Evolutionary conservation across 2,113 vertebrate species (phyloP).

Genomic region (Macheiramphus alcinus): DNA sequence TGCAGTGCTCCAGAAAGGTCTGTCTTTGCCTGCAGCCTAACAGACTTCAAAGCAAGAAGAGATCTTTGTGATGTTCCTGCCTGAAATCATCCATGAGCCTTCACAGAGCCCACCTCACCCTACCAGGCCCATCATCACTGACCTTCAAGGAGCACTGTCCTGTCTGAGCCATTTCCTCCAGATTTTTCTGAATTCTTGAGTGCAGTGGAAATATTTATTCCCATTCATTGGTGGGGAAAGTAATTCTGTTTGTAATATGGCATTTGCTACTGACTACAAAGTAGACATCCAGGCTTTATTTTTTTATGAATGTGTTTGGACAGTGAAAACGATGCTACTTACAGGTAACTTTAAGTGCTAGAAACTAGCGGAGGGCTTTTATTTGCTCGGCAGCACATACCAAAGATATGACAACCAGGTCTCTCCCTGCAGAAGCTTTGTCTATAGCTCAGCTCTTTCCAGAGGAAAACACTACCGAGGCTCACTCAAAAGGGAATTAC

Average conservation of each 20-base stretch:
- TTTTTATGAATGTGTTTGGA: too few relatives aligned
- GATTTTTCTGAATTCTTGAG: neutral
- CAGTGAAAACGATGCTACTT: neutral
- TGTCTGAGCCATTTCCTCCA: neutral
- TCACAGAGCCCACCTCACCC: neutral
- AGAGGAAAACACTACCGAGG: neutral
- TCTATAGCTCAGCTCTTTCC: neutral
- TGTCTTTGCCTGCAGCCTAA: neutral
- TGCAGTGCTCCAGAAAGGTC: neutral
- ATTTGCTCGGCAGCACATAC: neutral
- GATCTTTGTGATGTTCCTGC: neutral
- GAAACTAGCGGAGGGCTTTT: neutral
- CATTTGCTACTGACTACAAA: neutral
- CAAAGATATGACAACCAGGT: neutral
- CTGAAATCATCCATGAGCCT: neutral
- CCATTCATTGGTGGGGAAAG: neutral
- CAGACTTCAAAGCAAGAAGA: neutral
- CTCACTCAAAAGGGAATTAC: neutral
- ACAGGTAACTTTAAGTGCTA: neutral
- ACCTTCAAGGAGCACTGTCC: neutral
- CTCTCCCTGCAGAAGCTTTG: neutral
- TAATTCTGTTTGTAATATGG: neutral
- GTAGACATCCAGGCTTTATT: neutral
- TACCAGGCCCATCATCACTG: accelerated
- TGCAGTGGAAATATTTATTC: neutral